Percentiles rank a stretch among this genome's conserved stretches.
Conservation (phyloP, 2,113 vertebrate species). For the Actenoides lindsayi region DNA sequence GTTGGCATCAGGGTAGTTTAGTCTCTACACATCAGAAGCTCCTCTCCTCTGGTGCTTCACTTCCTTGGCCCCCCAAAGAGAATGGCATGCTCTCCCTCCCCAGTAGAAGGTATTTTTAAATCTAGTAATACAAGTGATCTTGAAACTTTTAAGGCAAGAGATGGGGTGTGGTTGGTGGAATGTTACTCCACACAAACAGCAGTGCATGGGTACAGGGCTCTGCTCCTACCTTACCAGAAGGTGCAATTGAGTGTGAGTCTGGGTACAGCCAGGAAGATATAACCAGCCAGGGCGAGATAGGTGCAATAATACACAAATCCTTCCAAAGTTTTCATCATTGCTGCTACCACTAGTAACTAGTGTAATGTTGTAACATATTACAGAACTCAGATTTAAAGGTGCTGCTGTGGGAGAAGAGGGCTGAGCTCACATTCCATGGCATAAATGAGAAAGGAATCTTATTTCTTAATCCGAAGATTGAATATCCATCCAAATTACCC, state of each 20-base stretch:
- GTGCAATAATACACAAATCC: not conserved
- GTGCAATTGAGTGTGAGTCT: fast-evolving
- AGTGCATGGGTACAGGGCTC: not conserved
- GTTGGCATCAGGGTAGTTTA: not conserved
- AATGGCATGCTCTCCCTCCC: no score
- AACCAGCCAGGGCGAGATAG: not conserved
- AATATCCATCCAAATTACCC: not conserved
- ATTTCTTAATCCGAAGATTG: not conserved
- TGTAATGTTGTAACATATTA: fast-evolving
- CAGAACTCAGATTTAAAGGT: not conserved
- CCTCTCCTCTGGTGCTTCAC: not conserved
- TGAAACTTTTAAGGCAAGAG: not conserved
- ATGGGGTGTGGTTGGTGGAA: not conserved
- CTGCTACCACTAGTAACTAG: not conserved
- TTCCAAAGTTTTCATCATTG: not conserved
- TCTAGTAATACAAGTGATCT: not conserved
- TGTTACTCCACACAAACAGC: fast-evolving
- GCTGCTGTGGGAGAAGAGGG: not conserved
- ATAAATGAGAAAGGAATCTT: not conserved
- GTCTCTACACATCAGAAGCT: not conserved
- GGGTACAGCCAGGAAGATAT: not conserved
- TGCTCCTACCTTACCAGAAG: not conserved
- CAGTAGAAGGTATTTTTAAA: not conserved
- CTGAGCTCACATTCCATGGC: not conserved
- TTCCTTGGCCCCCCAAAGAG: no score